phyloP scores from a whole-genome alignment of 2,797 vertebrate species.

The Carcharodon carcharias region DNA sequence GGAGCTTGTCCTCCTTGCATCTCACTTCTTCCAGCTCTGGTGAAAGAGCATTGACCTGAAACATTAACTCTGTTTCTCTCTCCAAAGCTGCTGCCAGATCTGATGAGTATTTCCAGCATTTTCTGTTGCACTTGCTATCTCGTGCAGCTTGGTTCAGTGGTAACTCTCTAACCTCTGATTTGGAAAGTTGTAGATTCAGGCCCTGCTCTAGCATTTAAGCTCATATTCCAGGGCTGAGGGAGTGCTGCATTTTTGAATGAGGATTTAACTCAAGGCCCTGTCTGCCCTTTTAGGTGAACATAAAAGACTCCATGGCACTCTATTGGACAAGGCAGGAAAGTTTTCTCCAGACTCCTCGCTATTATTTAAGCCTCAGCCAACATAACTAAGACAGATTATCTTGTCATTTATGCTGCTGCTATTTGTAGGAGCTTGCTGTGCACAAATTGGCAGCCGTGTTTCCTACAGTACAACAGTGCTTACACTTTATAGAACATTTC shows the following conservation, averaged over 20 bases:
- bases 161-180: no score
- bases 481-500: not conserved
- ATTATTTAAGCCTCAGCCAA: not conserved
- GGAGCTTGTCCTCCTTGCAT: no score
- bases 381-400: not conserved
- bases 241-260: not conserved
- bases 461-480: not conserved
- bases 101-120: no score
- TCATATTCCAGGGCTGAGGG: no score
- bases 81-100: no score
- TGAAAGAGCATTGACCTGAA: no score
- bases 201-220: no score
- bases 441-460: not conserved
- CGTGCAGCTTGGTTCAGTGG: no score
- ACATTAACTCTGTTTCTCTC: no score
- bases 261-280: not conserved
- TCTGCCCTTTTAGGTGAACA: not conserved
- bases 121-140: no score
- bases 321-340: not conserved
- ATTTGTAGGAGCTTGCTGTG: not conserved
- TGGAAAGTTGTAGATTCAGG: no score
- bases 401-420: not conserved
- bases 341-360: not conserved
- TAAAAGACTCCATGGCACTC: not conserved
- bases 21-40: no score